These are phyloP conservation scores for Nettapus auritus DNA, from an alignment of 2,113 vertebrate species.

Conservation along the genomic window DNA sequence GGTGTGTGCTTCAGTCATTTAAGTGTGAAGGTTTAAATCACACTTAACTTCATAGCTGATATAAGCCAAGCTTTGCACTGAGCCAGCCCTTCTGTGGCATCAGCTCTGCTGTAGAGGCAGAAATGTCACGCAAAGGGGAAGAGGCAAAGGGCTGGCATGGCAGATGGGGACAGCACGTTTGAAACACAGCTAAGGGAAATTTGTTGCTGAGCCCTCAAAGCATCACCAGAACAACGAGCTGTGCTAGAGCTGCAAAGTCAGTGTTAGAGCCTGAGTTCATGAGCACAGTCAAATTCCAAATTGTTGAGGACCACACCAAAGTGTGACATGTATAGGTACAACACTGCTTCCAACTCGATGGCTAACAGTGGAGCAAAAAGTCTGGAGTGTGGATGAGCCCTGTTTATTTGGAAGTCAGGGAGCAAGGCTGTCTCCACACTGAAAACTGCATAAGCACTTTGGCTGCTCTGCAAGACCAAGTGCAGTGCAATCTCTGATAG, in stretches of 20 bases:
- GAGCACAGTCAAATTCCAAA: background rate
- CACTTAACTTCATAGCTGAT: background rate
- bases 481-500: background rate
- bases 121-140: background rate
- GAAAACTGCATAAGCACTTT: fast-evolving
- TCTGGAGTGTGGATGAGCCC: background rate
- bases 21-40: background rate
- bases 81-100: background rate
- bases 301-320: background rate
- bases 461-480: background rate
- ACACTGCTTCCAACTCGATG: background rate
- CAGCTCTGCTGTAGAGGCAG: background rate
- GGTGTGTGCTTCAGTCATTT: background rate
- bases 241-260: background rate
- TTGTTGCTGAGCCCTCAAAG: background rate
- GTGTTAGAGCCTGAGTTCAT: background rate
- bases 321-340: background rate
- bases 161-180: background rate
- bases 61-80: background rate
- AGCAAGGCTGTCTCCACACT: background rate
- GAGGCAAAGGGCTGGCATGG: background rate
- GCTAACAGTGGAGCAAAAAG: background rate
- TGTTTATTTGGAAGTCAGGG: background rate
- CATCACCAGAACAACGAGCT: background rate
- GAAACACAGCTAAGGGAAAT: background rate